Base-by-base conservation (phyloP, 2,888 invertebrate species). In the Synergus itoensis region DNA sequence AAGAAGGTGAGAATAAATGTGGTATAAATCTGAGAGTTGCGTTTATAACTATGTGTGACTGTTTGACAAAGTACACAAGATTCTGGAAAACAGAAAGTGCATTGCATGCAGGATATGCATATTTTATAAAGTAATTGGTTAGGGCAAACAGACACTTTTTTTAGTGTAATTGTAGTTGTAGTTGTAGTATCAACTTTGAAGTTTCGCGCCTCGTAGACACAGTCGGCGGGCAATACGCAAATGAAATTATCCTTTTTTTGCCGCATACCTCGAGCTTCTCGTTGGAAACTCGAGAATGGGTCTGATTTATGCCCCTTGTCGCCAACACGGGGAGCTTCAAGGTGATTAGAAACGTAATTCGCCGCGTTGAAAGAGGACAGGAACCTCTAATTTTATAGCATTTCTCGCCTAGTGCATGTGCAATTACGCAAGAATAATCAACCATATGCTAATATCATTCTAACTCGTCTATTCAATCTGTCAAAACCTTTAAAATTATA, bases 291-390 rank as follows among this genome's bases (percentile, higher is more conserved):
- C 77, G 82, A 80, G 81, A 82, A 80, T 77, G 82, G 77, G 69
- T 40, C 83, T 84, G 84, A 84, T 84, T 84, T 84, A 83, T 81
- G 80, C 79, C 75, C 62, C 80, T 83, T 81, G 84, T 82, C 82
- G 82, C 80, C 80, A 84, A 82, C 80, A 84, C 84, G 78, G 80
- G 82, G 81, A 83, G 83, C 82, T 78, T 78, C 76, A 64, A 79
- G 77, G 79, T 81, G 80, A 81, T 80, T 81, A 79, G 80, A 81
- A 83, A 81, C 76, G 77, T 53, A 53, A 8, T 43, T 57, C 67
- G 7, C 60, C 11, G 21, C 77, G 77, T 36, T 60, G 77, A 69
- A 67, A 77, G 41, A 41, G 67, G 77, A 60, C 67, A 69, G 43
- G 43, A 67, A 69, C 53, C 67, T 77, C 45, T 69, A 60, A 67